phyloP scores from a whole-genome alignment of 2,888 invertebrate genomes.

The Chelonus formosanus region DNA sequence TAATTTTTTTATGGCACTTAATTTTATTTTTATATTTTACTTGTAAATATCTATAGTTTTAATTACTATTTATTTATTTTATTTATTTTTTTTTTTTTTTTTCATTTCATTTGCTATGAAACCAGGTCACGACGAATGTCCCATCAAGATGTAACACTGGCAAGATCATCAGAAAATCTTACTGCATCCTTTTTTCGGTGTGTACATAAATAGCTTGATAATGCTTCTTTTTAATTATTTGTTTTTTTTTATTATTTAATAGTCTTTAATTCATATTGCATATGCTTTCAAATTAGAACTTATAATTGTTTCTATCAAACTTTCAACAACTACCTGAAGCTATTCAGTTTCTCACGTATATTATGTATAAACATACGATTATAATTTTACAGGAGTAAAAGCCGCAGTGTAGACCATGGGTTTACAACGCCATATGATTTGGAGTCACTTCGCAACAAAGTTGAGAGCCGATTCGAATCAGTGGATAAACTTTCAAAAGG shows the following conservation, averaged over 20 bases:
- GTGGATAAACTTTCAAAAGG: slow-evolving; percentile 74
- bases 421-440: slow-evolving; percentile 86
- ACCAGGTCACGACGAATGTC: slow-evolving; percentile 87
- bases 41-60: no score
- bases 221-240: slow-evolving; percentile 16
- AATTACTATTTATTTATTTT: no score
- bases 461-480: slow-evolving; percentile 86
- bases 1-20: no score
- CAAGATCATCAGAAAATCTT: slow-evolving; percentile 61
- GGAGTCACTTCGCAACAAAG: slow-evolving; percentile 84
- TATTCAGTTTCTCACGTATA: no score
- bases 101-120: slow-evolving; percentile 66
- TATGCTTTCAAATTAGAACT: not conserved
- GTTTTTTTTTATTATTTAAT: slow-evolving; percentile 9
- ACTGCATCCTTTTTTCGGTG: slow-evolving; percentile 59
- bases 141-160: slow-evolving; percentile 73
- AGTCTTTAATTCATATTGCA: slow-evolving; percentile 9
- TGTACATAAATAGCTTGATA: slow-evolving; percentile 42
- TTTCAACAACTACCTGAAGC: no score
- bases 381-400: slow-evolving; percentile 79
- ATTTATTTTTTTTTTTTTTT: slow-evolving; percentile 51
- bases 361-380: not conserved
- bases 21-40: no score
- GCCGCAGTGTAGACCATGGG: slow-evolving; percentile 90
- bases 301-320: no score